These are phyloP conservation scores for Epirrhoe tristata DNA, from an alignment of 2,888 invertebrate genomes.

Conservation along the genomic window DNA sequence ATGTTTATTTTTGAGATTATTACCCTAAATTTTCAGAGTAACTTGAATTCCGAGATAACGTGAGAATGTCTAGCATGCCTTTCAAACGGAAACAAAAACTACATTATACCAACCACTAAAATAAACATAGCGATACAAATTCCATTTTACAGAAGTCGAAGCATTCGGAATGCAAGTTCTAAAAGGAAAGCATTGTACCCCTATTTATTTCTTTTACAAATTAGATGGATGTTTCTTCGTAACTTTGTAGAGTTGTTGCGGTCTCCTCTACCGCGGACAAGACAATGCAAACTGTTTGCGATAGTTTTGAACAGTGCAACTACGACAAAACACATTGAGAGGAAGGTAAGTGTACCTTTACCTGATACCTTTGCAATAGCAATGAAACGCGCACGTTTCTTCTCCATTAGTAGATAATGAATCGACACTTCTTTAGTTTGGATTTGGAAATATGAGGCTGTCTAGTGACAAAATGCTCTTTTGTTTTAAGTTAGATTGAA, in stretches of 20 bases:
- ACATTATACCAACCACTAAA: too few relatives aligned
- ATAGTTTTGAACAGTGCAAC: slow-evolving; percentile 9
- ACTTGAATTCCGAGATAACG: too few relatives aligned
- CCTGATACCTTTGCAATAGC: background rate
- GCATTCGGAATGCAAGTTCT: slow-evolving; percentile 47
- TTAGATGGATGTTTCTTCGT: slow-evolving; percentile 62
- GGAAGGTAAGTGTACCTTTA: background rate
- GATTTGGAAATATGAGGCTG: too few relatives aligned
- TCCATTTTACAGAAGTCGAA: slow-evolving; percentile 39
- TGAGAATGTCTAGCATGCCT: too few relatives aligned
- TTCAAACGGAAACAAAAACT: too few relatives aligned
- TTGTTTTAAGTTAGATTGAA: too few relatives aligned
- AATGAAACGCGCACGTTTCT: background rate
- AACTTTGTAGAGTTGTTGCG: slow-evolving; percentile 51
- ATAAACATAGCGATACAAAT: slow-evolving; percentile 37
- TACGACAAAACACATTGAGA: background rate
- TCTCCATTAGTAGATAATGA: background rate
- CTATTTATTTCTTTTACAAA: slow-evolving; percentile 70
- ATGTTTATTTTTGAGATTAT: too few relatives aligned
- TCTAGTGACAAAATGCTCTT: too few relatives aligned
- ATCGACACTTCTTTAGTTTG: too few relatives aligned
- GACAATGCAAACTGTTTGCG: slow-evolving; percentile 29
- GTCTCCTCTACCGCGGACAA: slow-evolving; percentile 44
- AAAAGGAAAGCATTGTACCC: slow-evolving; percentile 70
- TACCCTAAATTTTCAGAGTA: too few relatives aligned